Evolutionary conservation across 2,797 vertebrate species (phyloP), one percentile per base, ranked within the genome.

Genomic region (Sebastes flavidus): DNA sequence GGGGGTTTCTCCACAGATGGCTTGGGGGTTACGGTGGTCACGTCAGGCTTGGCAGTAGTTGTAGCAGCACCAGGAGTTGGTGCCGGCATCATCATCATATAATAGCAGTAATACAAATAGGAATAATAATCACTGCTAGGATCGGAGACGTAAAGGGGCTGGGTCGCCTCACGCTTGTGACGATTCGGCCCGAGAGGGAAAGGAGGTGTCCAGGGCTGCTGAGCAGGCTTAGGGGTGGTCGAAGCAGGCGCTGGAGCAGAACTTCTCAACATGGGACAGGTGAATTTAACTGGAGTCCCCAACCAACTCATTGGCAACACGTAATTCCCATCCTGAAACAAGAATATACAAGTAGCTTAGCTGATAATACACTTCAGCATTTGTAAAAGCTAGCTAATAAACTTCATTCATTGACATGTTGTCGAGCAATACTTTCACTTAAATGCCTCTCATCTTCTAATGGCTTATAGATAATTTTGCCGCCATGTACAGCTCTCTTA

Each of bases 311-410:
- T 59, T 10, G 62, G 46, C 38, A 94, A 42, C 27, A 90, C 30
- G 22, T 87, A 77, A 20, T 29, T 73, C 3, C 86, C 90, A 83
- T 79, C 83, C 94, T 94, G 84, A 75, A 90, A 72, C 1, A 20
- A 46, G 3, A 32, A 20, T 16, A 20, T 2, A 8, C 6, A 60
- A 72, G 14, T 1, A 54, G 11, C 5, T 27, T 2, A 12, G 54
- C 34, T 36, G 34, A 36, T 36, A 36, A 36, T 12, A 36, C 34
- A 36, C 34, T 56, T 24, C 22, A 56, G 54, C 6, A 13, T 54
- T 56, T 25, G 22, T 56, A 25, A 59, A 29, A 29, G 27, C 16
- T 29, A 0, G 25, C 27, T 22, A 18, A 59, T 18, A 30, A 38
- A 11, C 61, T 14, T n/a, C n/a, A 36, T 8, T 63, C n/a, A 38